A percentile compares a stretch with the other conserved stretches of the same genome.
Conservation (phyloP, 2,888 invertebrate species). For the Diadromus collaris region DNA sequence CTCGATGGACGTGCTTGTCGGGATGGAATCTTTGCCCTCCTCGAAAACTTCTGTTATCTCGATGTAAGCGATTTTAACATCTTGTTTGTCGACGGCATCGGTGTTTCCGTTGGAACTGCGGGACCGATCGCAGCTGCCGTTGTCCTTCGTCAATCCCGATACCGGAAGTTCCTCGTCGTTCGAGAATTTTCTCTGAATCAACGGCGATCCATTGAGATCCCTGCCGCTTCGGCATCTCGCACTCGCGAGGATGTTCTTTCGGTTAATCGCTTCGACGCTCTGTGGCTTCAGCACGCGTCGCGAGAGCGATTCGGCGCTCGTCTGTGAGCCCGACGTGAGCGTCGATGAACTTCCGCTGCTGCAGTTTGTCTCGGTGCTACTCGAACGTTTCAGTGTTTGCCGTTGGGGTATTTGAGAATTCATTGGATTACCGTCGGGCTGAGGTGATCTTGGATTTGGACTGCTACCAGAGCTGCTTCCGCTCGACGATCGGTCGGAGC, state of each 20-base stretch:
- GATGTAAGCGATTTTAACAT: conserved; percentile 76
- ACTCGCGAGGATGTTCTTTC: conserved; percentile 93
- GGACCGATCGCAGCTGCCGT: conserved; percentile 42
- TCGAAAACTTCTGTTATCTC: conserved; percentile 72
- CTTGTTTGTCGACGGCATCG: conserved; percentile 51
- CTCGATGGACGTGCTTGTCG: conserved; percentile 78
- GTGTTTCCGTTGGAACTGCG: conserved; percentile 51
- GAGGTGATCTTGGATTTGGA: conserved; percentile 66
- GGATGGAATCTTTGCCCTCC: conserved; percentile 82
- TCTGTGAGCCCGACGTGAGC: conserved; percentile 88
- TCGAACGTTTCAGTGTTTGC: conserved; percentile 84
- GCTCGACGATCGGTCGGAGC: conserved; percentile 78
- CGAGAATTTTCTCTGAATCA: conserved; percentile 86
- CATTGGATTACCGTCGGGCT: conserved; percentile 60
- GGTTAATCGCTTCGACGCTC: conserved; percentile 91
- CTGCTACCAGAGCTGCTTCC: conserved; percentile 79
- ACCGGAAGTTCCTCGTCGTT: conserved; percentile 73
- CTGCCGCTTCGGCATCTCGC: conserved; percentile 92
- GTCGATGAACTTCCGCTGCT: conserved; percentile 87
- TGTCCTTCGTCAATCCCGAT: conserved; percentile 57
- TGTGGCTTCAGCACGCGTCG: conserved; percentile 87
- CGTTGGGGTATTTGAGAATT: conserved; percentile 73
- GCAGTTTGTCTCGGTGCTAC: conserved; percentile 88
- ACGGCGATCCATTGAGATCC: conserved; percentile 87
- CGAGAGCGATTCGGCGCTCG: conserved; percentile 82